Evolutionary conservation across 1,140 invertebrate species (phyloP).

Genomic region (Armadillidium nasatum): DNA sequence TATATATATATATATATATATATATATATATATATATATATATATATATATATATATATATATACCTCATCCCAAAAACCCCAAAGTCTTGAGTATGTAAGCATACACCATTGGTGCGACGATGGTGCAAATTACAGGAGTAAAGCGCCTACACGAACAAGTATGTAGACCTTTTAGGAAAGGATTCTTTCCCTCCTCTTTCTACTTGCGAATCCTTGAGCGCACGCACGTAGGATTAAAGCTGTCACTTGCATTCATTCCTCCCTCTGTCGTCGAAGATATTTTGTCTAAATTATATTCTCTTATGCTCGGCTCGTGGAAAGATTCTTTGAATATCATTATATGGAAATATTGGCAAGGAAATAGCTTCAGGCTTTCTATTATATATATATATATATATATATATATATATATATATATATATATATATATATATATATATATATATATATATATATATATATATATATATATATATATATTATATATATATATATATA

Average conservation of each 20-base stretch:
- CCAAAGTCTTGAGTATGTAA: too few species aligned
- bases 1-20: too few species aligned
- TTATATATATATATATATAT: constrained; percentile 6
- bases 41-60: too few species aligned
- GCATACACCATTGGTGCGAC: too few species aligned
- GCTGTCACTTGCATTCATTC: neutral
- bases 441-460: constrained; percentile 4
- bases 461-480: constrained; percentile 11
- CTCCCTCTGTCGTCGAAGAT: neutral
- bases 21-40: too few species aligned
- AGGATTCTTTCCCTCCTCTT: neutral
- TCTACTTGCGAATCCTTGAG: neutral
- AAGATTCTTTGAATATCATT: constrained; percentile 11
- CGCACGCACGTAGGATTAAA: neutral
- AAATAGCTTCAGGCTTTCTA: neutral
- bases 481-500: neutral
- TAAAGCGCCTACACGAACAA: too few species aligned
- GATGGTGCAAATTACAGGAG: too few species aligned
- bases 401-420: constrained; percentile 14
- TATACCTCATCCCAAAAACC: too few species aligned
- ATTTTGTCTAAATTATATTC: constrained; percentile 10
- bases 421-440: constrained; percentile 15
- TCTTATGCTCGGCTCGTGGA: constrained; percentile 3
- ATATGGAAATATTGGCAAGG: neutral
- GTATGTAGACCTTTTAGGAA: too few species aligned